Evolutionary conservation across 2,888 invertebrate species (phyloP), one percentile per base, ranked within the genome.

Genomic region (Drosophila anceps): DNA sequence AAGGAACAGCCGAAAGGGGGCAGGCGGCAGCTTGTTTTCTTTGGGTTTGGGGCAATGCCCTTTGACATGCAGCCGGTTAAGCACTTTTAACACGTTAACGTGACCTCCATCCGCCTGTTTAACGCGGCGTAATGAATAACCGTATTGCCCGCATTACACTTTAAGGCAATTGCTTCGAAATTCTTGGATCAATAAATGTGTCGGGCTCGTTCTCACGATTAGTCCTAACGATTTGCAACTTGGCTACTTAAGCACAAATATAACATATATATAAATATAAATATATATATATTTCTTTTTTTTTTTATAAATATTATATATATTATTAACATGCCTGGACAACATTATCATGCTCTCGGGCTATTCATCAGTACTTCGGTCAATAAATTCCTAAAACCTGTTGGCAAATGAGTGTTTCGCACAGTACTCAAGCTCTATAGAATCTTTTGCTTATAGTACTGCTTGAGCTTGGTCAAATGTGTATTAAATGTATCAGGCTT

Each of bases 21-120:
- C 15, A 5, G 46, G 27, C 0, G 37, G 27, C 24, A 27, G 12
- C 0, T 12, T n/a, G 18, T 29, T 54, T 29, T 27, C 39, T 27
- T 54, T 39, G 15, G 20, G 31, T 31, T 10, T 43, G 48, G 58
- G 44, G 48, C 35, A 59, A 69, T 78, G 82, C 48, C 76, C 31
- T 73, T 78, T 61, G 54, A 31, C 60, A 29, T 64, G 62, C 57
- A 48, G 46, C 27, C 62, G 69, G 69, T 86, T 75, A 75, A 88
- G 76, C 68, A 79, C 84, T 74, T 76, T 88, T 86, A 88, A 83
- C 89, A 86, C 89, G 87, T 88, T 83, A 81, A 79, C 61, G 41
- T 60, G 20, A 58, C 58, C 62, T 61, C 35, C 33, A 31, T 39
- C 27, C 57, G 10, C 39, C 48, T 51, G 15, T 31, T 39, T 62